phyloP scores from a whole-genome alignment of 2,797 vertebrate genomes.

The Pelodytes ibericus region DNA sequence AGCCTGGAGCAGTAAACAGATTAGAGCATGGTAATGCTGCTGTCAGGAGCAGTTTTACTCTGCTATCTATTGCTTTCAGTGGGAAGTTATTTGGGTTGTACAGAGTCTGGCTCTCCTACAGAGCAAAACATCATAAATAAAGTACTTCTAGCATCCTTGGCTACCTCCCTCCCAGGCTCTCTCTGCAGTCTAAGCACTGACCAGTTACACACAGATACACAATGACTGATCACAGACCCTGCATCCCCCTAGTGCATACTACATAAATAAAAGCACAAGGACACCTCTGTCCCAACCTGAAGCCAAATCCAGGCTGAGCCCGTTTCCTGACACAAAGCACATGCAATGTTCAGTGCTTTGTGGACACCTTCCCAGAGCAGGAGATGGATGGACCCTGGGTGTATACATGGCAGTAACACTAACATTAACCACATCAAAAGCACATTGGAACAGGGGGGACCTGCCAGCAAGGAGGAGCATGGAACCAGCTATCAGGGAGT shows the following conservation, averaged over 20 bases:
- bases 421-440: conserved; percentile 1
- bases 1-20: conserved; percentile 54
- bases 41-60: conserved; percentile 53
- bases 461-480: conserved; percentile 23
- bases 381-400: conserved; percentile 5
- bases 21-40: conserved; percentile 51
- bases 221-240: conserved; percentile 53
- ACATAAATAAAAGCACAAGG: conserved; percentile 40
- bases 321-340: conserved; percentile 54
- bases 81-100: conserved; percentile 37
- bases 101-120: conserved; percentile 34
- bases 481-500: conserved; percentile 12
- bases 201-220: conserved; percentile 15
- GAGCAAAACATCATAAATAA: conserved; percentile 47
- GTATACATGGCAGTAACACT: not conserved
- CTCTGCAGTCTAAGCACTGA: conserved; percentile 32
- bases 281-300: conserved; percentile 34
- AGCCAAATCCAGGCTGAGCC: conserved; percentile 47
- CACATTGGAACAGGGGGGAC: conserved; percentile 35
- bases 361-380: conserved; percentile 4
- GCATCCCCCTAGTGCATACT: conserved; percentile 30
- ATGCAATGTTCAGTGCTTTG: not conserved
- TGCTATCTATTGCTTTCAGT: conserved; percentile 45
- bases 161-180: conserved; percentile 29
- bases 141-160: conserved; percentile 39